These are phyloP conservation scores for Venustoraphidia nigricollis DNA, from an alignment of 2,888 invertebrate species.

Conservation along the genomic window DNA sequence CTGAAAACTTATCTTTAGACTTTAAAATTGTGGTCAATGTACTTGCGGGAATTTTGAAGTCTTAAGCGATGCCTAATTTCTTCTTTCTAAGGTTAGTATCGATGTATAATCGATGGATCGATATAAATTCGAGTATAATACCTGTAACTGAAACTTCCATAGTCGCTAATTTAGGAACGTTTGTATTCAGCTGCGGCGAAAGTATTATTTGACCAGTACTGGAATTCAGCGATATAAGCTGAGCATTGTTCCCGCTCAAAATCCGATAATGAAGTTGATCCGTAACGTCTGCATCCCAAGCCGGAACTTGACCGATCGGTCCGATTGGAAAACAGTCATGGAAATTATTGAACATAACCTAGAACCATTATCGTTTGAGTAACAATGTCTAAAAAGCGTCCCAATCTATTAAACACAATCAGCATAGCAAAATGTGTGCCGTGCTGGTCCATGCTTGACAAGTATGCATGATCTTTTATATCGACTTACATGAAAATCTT, in stretches of 20 bases:
- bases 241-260: constrained; percentile 84
- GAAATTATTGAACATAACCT: constrained; percentile 90
- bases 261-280: constrained; percentile 73
- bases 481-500: constrained; percentile 51
- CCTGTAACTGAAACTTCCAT: constrained; percentile 87
- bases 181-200: constrained; percentile 87
- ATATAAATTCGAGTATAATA: constrained; percentile 16
- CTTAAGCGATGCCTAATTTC: too few species aligned
- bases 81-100: too few species aligned
- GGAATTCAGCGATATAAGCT: constrained; percentile 68
- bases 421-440: too few species aligned
- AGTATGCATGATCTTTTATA: too few species aligned
- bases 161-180: constrained; percentile 82
- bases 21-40: too few species aligned
- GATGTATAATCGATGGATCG: too few species aligned
- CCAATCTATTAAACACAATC: too few species aligned
- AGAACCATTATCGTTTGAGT: constrained; percentile 21
- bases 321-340: constrained; percentile 87
- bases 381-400: not conserved
- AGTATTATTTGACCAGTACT: constrained; percentile 71
- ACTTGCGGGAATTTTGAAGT: too few species aligned
- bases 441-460: too few species aligned
- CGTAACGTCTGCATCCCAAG: constrained; percentile 86
- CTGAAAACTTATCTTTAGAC: too few species aligned
- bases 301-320: constrained; percentile 81